A percentile compares a stretch with the other conserved stretches of the same genome.
These are phyloP conservation scores for Micromussa lordhowensis DNA, from an alignment of 92 coral and sea anemone species.

Conservation along the genomic window DNA sequence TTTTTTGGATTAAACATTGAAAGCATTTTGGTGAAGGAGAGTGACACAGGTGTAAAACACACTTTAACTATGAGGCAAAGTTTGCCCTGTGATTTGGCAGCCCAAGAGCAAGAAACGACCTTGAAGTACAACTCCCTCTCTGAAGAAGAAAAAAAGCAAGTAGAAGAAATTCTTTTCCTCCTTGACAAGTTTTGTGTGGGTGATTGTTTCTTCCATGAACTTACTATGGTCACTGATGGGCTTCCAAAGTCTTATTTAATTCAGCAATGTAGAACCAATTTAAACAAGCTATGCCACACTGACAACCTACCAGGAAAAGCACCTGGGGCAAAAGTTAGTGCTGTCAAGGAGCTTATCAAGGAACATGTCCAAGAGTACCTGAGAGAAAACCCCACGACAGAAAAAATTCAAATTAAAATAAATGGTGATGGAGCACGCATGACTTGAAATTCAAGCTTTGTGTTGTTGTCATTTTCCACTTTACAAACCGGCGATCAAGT, in stretches of 20 bases:
- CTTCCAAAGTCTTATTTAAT: conserved; percentile 56
- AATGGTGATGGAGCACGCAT: conserved; percentile 58
- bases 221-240: conserved; percentile 44
- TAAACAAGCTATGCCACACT: conserved; percentile 45
- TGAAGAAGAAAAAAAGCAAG: conserved; percentile 45
- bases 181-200: conserved; percentile 65
- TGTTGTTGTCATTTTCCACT: conserved; percentile 47
- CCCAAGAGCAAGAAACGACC: conserved; percentile 20
- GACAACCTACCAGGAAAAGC: conserved; percentile 36
- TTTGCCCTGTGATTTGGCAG: conserved; percentile 24
- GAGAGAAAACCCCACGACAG: conserved; percentile 7
- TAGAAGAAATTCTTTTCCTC: conserved; percentile 33
- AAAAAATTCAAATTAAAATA: conserved; percentile 45
- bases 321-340: conserved; percentile 44
- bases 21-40: conserved; percentile 63
- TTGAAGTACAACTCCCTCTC: conserved; percentile 2
- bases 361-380: conserved; percentile 33
- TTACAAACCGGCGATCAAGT: too few species aligned
- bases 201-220: conserved; percentile 58
- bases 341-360: conserved; percentile 48
- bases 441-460: conserved; percentile 49
- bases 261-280: conserved; percentile 50
- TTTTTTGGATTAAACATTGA: conserved; percentile 70
- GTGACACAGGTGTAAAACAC: conserved; percentile 24
- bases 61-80: neutral